Evolutionary conservation across 35 echinoderm and acorn worm species (phyloP), one percentile per base, ranked within the genome.

Genomic region (Heliocidaris tuberculata): DNA sequence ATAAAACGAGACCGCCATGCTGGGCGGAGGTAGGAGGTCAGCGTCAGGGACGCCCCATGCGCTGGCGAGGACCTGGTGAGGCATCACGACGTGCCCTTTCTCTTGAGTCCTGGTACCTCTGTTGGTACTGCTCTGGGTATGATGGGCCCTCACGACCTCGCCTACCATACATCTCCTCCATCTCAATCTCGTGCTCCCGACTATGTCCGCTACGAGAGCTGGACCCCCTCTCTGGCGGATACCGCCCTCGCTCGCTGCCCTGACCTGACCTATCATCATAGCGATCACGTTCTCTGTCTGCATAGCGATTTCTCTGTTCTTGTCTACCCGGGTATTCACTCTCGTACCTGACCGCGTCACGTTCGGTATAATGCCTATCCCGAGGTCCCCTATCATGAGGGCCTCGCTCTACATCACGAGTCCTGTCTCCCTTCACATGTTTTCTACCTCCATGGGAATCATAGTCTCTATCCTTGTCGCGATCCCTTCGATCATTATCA

Each of bases 121-220:
- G 95, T 59, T 88, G 86, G 93, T 95, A 98, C 85, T 96, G 97
- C 90, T 98, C 97, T 27, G 91, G 96, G 90, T 98, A 98, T 19
- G 96, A 85, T 31, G 95, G 88, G 6, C 85, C 96, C 60, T 88
- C 94, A 56, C 96, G 88, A 88, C 70, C 56, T 70, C 94, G 88
- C 78, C 96, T 94, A 7, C 93, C 97, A 93, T 95, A 98, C 97
- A 98, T 98, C 59, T 98, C 97, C 90, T 98, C 97, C 97, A 98
- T 96, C 95, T 98, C 97, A 94, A 98, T 98, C 86, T 98, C 97
- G 27, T 94, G 92, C 50, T 98, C 97, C 48, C 97, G 94, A 52
- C 94, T 95, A 48, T 95, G 92, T 60, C 95, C 95, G 48, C 95
- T 59, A 48, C 90, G 91, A 31, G 71, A 32, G 48, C 85, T 85